Percentiles rank a stretch among this genome's conserved stretches.
Evolutionary conservation across 2,113 vertebrate genomes (phyloP).

Genomic region (Oreochromis tanganicae): DNA sequence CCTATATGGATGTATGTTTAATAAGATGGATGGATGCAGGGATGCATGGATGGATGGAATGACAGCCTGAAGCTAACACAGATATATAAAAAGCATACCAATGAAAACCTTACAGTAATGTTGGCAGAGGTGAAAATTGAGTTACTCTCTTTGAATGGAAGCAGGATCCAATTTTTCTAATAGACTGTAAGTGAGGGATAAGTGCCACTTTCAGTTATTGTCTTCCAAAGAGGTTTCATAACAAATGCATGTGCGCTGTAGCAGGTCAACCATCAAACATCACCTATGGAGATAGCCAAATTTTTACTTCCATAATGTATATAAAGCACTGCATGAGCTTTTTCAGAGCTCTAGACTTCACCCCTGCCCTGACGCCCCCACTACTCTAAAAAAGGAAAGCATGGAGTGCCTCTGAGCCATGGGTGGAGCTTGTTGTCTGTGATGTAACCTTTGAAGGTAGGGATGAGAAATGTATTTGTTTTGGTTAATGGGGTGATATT

Average conservation of each 20-base stretch:
- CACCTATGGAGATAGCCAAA: conserved; percentile 8
- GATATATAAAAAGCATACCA: not conserved
- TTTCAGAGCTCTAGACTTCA: conserved; percentile 14
- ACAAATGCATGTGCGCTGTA: not conserved
- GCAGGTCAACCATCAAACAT: conserved; percentile 15
- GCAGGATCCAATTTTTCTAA: conserved; percentile 9
- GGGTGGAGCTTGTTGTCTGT: conserved; percentile 1
- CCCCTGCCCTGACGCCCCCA: not conserved
- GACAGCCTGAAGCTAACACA: not conserved
- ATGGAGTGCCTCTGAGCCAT: not conserved
- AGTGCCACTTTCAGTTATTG: conserved; percentile 11
- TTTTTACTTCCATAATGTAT: conserved; percentile 27
- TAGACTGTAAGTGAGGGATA: not conserved
- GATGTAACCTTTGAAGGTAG: conserved; percentile 16
- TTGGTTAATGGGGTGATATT: not conserved
- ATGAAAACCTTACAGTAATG: not conserved
- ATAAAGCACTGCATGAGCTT: conserved; percentile 7
- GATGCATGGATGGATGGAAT: not conserved
- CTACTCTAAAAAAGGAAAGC: not conserved
- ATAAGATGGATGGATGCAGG: not conserved
- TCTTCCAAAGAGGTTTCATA: conserved; percentile 6
- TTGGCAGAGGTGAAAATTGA: not conserved
- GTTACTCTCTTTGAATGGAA: not conserved
- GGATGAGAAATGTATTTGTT: not conserved
- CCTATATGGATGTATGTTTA: not conserved